Percentiles rank a stretch among this genome's conserved stretches.
These are phyloP conservation scores for Apis mellifera DNA, from an alignment of 1,140 invertebrate genomes.

Conservation along the genomic window Amel_HAv3.1 CM009932.2:8958001-8958500, in stretches of 20 bases:
- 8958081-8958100: background rate
- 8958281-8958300: no score
- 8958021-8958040: background rate
- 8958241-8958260: background rate
- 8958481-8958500: background rate
- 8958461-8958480: background rate
- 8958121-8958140: constrained; percentile 32
- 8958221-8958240: constrained; percentile 40
- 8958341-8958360: no score
- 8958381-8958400: no score
- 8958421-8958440: background rate
- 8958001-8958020: background rate
- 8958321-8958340: no score
- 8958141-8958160: constrained; percentile 57
- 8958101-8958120: constrained; percentile 23
- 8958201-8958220: background rate
- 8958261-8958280: background rate
- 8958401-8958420: no score
- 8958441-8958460: background rate
- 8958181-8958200: constrained; percentile 13
- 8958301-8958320: no score
- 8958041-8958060: background rate
- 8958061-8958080: background rate
- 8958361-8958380: no score
- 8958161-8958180: constrained; percentile 55